phyloP scores from a whole-genome alignment of 1,140 invertebrate genomes.

The Zaprionus taronus region DNA sequence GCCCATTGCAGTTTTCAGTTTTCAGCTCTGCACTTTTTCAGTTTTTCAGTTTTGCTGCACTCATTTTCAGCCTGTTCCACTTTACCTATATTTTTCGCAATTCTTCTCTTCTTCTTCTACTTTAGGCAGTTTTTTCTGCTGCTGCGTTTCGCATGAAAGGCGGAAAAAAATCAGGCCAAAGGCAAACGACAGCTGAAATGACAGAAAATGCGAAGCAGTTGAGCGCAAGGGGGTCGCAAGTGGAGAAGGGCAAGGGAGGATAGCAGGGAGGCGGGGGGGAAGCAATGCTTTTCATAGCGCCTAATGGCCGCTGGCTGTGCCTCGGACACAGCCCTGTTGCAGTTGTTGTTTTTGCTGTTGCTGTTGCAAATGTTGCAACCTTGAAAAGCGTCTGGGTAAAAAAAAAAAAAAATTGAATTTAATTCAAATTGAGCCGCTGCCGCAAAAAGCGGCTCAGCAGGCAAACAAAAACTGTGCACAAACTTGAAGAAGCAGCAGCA shows the following conservation, averaged over 20 bases:
- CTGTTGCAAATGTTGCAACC: conserved; percentile 57
- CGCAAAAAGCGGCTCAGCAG: conserved; percentile 43
- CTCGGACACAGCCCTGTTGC: conserved; percentile 19
- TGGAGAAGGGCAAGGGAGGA: not conserved
- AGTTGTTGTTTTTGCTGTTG: conserved; percentile 19
- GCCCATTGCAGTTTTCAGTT: not conserved
- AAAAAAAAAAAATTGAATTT: conserved; percentile 70
- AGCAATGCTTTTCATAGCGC: conserved; percentile 43
- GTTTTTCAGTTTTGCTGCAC: not conserved
- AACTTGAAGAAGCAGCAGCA: conserved; percentile 8
- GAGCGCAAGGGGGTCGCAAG: not conserved
- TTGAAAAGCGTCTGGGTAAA: conserved; percentile 51
- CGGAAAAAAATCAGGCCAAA: conserved; percentile 51
- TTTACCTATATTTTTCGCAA: conserved; percentile 20
- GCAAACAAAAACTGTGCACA: conserved; percentile 21
- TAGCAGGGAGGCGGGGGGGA: conserved; percentile 2
- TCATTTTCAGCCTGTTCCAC: not conserved
- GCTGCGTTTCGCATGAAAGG: conserved; percentile 23
- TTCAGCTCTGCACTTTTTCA: not conserved
- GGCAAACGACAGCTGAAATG: conserved; percentile 47
- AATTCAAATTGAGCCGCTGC: conserved; percentile 72
- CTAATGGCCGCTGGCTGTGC: conserved; percentile 70
- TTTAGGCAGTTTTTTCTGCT: conserved; percentile 14
- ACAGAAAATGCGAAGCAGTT: conserved; percentile 43
- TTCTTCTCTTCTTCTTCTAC: not conserved